Conservation (phyloP, 2,888 invertebrate genomes). For the Pseudococcus viburni region DNA sequence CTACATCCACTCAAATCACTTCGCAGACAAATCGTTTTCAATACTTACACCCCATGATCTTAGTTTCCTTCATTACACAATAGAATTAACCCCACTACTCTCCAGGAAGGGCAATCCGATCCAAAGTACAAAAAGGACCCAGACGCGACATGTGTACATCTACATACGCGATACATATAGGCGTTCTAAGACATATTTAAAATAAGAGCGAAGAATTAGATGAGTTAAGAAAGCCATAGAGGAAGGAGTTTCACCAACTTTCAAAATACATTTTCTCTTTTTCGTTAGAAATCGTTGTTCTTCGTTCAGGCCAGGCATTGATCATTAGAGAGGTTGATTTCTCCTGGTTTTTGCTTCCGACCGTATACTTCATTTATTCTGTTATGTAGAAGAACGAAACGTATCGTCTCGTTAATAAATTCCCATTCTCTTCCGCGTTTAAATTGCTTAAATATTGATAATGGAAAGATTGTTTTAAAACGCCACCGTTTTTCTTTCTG, state of each 20-base stretch:
- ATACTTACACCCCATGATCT: not conserved
- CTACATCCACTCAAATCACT: too few relatives aligned
- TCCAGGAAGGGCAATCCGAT: not conserved
- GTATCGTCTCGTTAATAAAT: constrained; percentile 47
- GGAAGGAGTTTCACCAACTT: constrained; percentile 66
- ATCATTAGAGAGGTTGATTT: constrained; percentile 65
- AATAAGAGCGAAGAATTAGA: constrained; percentile 62
- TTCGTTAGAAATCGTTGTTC: constrained; percentile 65
- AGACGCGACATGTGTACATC: not conserved
- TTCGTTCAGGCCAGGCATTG: constrained; percentile 62
- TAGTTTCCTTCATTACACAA: not conserved
- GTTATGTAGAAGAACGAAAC: constrained; percentile 59
- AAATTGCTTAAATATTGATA: constrained; percentile 53
- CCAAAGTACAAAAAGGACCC: not conserved
- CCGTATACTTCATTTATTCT: constrained; percentile 59
- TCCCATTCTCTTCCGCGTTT: constrained; percentile 61
- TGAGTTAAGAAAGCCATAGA: constrained; percentile 65
- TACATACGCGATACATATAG: not conserved
- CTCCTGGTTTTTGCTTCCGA: constrained; percentile 62
- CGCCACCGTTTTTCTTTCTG: constrained; percentile 20
- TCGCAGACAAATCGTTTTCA: too few relatives aligned
- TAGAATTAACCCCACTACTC: not conserved
- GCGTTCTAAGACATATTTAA: constrained; percentile 13
- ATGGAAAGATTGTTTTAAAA: constrained; percentile 45
- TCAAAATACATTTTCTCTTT: constrained; percentile 66